phyloP scores from a whole-genome alignment of 2,113 vertebrate species.

The Pelvicachromis taeniatus region DNA sequence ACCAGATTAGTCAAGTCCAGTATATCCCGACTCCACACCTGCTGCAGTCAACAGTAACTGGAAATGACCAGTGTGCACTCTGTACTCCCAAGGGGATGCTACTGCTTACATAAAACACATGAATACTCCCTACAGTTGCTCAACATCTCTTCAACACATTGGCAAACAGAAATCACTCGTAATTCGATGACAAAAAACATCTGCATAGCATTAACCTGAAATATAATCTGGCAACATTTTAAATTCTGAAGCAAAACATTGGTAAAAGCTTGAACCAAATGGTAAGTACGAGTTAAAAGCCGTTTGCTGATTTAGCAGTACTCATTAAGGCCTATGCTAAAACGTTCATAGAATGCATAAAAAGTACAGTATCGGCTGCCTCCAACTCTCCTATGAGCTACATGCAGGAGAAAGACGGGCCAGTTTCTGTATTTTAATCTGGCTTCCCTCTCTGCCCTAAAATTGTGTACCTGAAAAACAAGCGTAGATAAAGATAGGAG shows the following conservation, averaged over 20 bases:
- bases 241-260: constrained; percentile 35
- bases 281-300: constrained; percentile 34
- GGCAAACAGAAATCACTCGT: constrained; percentile 16
- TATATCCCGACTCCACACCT: background rate
- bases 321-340: constrained; percentile 49
- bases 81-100: background rate
- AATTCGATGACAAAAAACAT: constrained; percentile 40
- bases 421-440: background rate
- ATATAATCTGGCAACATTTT: constrained; percentile 39
- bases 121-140: constrained; percentile 7
- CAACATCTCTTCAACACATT: background rate
- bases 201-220: constrained; percentile 65
- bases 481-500: constrained; percentile 20
- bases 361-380: constrained; percentile 61
- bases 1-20: background rate
- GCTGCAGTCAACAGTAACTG: background rate
- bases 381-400: constrained; percentile 55
- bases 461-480: constrained; percentile 30
- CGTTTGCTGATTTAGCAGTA: constrained; percentile 38
- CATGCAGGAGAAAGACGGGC: constrained; percentile 16
- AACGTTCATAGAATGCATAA: constrained; percentile 52
- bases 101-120: constrained; percentile 21
- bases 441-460: constrained; percentile 6
- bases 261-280: constrained; percentile 44
- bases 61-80: background rate